phyloP scores from a whole-genome alignment of 92 coral and sea anemone species.

The Virgularia gustaviana region DNA sequence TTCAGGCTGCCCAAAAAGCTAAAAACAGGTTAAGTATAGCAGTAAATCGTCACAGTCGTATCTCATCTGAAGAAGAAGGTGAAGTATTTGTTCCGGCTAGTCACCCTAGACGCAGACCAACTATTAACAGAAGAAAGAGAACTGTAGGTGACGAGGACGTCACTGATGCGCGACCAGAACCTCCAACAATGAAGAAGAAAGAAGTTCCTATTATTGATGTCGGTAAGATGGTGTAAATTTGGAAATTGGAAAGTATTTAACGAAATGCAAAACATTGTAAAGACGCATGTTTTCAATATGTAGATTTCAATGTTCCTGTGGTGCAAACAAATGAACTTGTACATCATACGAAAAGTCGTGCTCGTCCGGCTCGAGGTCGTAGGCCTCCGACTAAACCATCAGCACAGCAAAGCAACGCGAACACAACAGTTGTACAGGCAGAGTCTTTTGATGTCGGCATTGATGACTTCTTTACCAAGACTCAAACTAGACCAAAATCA shows the following conservation, averaged over 20 bases:
- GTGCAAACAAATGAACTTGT: slow-evolving; percentile 56
- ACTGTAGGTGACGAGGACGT: slow-evolving; percentile 23
- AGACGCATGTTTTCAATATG: not conserved
- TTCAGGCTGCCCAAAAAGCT: slow-evolving; percentile 84
- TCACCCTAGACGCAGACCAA: slow-evolving; percentile 83
- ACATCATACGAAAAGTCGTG: slow-evolving; percentile 75
- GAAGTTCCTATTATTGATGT: not conserved
- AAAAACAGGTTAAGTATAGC: slow-evolving; percentile 82
- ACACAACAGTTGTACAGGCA: slow-evolving; percentile 53
- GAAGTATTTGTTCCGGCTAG: slow-evolving; percentile 50
- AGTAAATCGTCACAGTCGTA: slow-evolving; percentile 37
- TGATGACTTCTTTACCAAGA: slow-evolving; percentile 69
- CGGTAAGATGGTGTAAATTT: not conserved
- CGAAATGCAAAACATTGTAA: not conserved
- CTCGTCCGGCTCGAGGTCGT: slow-evolving; percentile 89
- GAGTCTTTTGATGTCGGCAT: slow-evolving; percentile 52
- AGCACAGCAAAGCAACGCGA: slow-evolving; percentile 62
- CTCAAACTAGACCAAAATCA: slow-evolving; percentile 36
- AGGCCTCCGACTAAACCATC: slow-evolving; percentile 93
- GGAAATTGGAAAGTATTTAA: not conserved
- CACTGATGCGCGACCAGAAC: slow-evolving; percentile 53
- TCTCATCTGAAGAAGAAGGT: slow-evolving; percentile 62
- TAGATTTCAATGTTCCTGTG: slow-evolving; percentile 57
- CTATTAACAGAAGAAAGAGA: slow-evolving; percentile 53
- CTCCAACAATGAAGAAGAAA: slow-evolving; percentile 32